A percentile compares a stretch with the other conserved stretches of the same genome.
These are phyloP conservation scores for Trissoscelio sp. DNA, from an alignment of 2,888 invertebrate species.

Conservation along the genomic window DNA sequence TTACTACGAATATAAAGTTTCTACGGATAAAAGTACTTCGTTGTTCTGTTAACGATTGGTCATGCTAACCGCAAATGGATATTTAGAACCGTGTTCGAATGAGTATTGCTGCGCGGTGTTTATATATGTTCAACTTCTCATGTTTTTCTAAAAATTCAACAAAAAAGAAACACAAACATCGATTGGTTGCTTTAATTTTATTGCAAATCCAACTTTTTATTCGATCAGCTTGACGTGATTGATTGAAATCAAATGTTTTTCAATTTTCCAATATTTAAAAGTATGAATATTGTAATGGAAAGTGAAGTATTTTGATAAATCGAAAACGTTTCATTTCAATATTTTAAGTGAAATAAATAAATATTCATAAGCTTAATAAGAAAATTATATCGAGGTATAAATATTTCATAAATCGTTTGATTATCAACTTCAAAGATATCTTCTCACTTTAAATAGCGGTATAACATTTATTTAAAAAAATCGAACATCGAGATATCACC, in stretches of 20 bases:
- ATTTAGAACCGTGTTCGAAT: conserved; percentile 36
- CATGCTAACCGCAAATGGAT: conserved; percentile 33
- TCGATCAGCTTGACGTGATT: not conserved
- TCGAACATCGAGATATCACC: not conserved
- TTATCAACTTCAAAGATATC: too few species aligned
- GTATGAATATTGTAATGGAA: not conserved
- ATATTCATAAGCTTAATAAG: too few species aligned
- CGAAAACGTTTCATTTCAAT: not conserved
- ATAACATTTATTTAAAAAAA: too few species aligned
- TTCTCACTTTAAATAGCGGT: too few species aligned
- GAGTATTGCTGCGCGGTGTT: conserved; percentile 20
- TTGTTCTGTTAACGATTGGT: conserved; percentile 35
- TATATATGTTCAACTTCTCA: conserved; percentile 11
- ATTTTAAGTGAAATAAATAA: too few species aligned
- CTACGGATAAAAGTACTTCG: conserved; percentile 6
- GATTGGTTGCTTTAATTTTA: not conserved
- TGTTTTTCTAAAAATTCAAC: not conserved
- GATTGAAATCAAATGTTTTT: not conserved
- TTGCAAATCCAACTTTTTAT: not conserved
- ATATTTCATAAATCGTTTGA: too few species aligned
- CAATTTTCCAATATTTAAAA: not conserved
- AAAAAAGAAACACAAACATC: not conserved
- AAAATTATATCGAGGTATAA: too few species aligned
- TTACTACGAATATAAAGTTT: conserved; percentile 32
- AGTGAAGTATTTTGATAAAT: not conserved